Percentiles rank a stretch among this genome's conserved stretches.
Conservation (phyloP, 1,140 invertebrate genomes). For the Caenorhabditis elegans region DNA sequence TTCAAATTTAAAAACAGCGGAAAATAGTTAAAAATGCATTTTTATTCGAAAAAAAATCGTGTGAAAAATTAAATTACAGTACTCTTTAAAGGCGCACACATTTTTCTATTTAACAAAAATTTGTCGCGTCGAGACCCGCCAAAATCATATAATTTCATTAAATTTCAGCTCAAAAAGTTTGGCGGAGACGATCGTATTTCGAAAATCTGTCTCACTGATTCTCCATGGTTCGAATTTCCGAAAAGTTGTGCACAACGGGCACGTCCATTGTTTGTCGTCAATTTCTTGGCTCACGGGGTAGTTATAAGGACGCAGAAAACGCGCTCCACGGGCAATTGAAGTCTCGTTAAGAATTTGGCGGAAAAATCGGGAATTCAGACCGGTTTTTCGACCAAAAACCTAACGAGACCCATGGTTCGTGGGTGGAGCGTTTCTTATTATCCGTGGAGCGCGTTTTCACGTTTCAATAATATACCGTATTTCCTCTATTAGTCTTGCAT, state of each 20-base stretch:
- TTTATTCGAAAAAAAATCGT: background rate
- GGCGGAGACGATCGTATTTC: constrained; percentile 4
- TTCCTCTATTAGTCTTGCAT: no score
- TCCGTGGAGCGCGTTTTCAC: no score
- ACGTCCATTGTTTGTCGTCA: background rate
- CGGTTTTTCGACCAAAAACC: background rate
- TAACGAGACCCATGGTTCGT: background rate
- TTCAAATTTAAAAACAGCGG: no score
- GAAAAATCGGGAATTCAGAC: background rate
- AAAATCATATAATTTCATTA: background rate
- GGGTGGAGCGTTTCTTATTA: no score
- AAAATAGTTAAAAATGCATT: background rate
- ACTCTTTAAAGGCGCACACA: no score
- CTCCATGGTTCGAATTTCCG: background rate
- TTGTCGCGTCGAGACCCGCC: no score
- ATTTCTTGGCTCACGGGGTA: background rate
- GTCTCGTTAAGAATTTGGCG: no score
- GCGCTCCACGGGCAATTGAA: no score
- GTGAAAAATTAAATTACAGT: no score
- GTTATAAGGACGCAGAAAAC: background rate
- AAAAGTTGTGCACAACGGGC: background rate
- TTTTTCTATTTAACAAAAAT: no score
- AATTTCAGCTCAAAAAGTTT: constrained; percentile 28
- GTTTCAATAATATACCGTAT: no score
- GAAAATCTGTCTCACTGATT: constrained; percentile 24